Conservation (phyloP, 1,140 invertebrate species). For the Aporrectodea caliginosa region DNA sequence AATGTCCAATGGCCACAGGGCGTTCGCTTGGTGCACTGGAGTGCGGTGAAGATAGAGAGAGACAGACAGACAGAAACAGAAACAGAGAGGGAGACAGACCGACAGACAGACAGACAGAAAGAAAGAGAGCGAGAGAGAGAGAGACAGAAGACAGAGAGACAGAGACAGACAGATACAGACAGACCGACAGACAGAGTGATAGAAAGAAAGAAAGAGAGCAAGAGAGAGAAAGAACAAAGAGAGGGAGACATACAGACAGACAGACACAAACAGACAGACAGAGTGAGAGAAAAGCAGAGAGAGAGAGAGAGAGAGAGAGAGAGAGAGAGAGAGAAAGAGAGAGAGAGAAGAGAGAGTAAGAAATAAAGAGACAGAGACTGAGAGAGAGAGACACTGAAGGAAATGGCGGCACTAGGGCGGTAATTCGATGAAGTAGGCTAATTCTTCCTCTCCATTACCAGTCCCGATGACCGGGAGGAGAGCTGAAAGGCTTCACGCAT, state of each 20-base stretch:
- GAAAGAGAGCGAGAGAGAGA: slow-evolving; percentile 15
- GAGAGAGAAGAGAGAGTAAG: slow-evolving; percentile 12
- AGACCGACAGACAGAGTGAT: slow-evolving; percentile 1
- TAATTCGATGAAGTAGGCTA: too few species aligned
- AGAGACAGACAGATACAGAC: too few species aligned
- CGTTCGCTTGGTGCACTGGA: too few species aligned
- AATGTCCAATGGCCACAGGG: too few species aligned
- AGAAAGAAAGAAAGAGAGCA: slow-evolving; percentile 31
- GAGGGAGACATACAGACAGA: background rate
- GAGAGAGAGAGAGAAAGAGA: slow-evolving; percentile 31
- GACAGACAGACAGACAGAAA: background rate
- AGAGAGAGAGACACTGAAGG: background rate
- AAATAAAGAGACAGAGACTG: background rate
- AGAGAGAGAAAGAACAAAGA: slow-evolving; percentile 21
- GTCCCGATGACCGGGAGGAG: too few species aligned
- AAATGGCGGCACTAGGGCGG: background rate
- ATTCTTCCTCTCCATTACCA: too few species aligned
- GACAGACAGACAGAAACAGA: too few species aligned
- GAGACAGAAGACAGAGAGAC: background rate
- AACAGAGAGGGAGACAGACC: background rate
- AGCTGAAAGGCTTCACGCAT: too few species aligned
- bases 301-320: slow-evolving; percentile 29
- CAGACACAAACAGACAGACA: slow-evolving; percentile 3
- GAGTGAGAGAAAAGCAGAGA: background rate
- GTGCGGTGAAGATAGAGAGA: too few species aligned